Conservation (phyloP, 2,797 vertebrate genomes). For the Cyprinodon diabolis region DNA sequence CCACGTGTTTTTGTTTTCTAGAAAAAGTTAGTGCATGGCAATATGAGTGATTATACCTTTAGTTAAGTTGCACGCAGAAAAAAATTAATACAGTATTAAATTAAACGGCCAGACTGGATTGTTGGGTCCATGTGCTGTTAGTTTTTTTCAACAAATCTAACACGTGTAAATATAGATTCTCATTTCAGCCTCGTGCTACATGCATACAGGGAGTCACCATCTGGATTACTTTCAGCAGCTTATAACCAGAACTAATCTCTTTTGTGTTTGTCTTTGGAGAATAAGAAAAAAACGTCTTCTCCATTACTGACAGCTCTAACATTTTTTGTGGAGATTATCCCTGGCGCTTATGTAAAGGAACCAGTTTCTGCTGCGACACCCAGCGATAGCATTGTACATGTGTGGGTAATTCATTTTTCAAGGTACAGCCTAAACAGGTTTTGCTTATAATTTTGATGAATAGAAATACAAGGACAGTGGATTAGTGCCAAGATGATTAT, state of each 20-base stretch:
- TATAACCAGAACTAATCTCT: conserved; percentile 50
- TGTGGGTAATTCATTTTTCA: not conserved
- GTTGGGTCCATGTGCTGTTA: conserved; percentile 6
- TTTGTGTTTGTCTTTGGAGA: conserved; percentile 51
- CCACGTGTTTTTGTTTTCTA: not conserved
- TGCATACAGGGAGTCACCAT: conserved; percentile 38
- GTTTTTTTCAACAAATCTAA: conserved; percentile 10
- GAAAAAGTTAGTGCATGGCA: not conserved
- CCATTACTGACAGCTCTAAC: conserved; percentile 29
- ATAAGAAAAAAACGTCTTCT: conserved; percentile 39
- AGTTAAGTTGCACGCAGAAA: conserved; percentile 10
- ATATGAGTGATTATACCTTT: not conserved
- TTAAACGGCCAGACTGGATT: conserved; percentile 14
- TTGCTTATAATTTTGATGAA: not conserved
- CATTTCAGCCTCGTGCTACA: conserved; percentile 16
- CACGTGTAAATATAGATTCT: conserved; percentile 6
- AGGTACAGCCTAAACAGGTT: not conserved
- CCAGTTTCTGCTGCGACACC: conserved; percentile 11
- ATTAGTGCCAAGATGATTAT: not conserved
- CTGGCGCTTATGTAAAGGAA: conserved; percentile 2
- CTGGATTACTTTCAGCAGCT: conserved; percentile 46
- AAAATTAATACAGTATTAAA: conserved; percentile 6
- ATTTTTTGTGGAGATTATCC: conserved; percentile 39
- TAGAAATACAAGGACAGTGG: conserved; percentile 1
- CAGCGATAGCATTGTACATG: conserved; percentile 22